phyloP scores from a whole-genome alignment of 1,140 invertebrate genomes.

The Diabrotica undecimpunctata region DNA sequence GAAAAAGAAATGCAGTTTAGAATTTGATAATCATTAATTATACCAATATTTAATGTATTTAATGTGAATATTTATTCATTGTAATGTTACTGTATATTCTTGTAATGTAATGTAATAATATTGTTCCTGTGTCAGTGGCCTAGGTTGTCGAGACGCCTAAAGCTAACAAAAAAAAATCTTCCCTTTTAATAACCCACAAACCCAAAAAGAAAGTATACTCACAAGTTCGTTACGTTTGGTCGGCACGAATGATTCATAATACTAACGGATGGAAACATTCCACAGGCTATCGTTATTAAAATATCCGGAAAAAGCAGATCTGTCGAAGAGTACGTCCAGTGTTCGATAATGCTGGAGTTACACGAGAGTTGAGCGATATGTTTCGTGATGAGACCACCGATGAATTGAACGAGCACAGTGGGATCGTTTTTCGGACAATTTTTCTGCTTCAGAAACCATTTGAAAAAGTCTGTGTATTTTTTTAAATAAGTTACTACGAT shows the following conservation, averaged over 20 bases:
- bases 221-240: slow-evolving; percentile 78
- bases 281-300: slow-evolving; percentile 71
- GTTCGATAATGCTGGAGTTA: slow-evolving; percentile 58
- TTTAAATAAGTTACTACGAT: slow-evolving; percentile 55
- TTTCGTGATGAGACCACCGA: slow-evolving; percentile 63
- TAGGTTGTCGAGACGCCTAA: too few relatives aligned
- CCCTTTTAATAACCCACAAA: too few relatives aligned
- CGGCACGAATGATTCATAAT: slow-evolving; percentile 91
- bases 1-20: too few relatives aligned
- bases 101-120: too few relatives aligned
- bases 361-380: slow-evolving; percentile 74
- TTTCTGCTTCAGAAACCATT: slow-evolving; percentile 32
- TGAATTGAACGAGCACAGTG: slow-evolving; percentile 45
- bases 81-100: too few relatives aligned
- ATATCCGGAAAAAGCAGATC: slow-evolving; percentile 37
- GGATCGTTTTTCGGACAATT: slow-evolving; percentile 41
- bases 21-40: too few relatives aligned
- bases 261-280: slow-evolving; percentile 82
- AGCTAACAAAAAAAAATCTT: too few relatives aligned
- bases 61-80: too few relatives aligned
- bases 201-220: slow-evolving; percentile 30
- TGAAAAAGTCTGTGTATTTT: slow-evolving; percentile 55
- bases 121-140: too few relatives aligned
- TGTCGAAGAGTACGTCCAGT: slow-evolving; percentile 35
- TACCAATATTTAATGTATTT: too few relatives aligned